Conservation (phyloP, 1,140 invertebrate species). For the Apolygus lucorum region DNA sequence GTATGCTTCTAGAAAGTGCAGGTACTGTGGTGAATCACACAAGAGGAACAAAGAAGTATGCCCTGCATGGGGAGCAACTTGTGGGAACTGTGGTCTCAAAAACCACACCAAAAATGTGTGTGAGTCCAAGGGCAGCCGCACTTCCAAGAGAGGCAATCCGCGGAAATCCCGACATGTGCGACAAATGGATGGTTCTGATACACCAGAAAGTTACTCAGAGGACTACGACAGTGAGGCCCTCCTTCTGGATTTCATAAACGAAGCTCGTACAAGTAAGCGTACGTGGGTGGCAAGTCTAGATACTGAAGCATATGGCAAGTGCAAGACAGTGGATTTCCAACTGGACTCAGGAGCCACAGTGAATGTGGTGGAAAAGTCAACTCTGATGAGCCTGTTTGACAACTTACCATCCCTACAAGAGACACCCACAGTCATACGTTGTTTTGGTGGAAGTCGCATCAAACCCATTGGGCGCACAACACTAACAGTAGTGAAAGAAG, state of each 20-base stretch:
- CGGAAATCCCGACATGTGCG: too few relatives aligned
- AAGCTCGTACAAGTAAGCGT: not conserved
- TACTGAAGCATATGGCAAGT: not conserved
- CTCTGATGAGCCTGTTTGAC: not conserved
- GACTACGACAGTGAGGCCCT: not conserved
- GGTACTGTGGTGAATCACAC: not conserved
- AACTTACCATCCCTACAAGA: not conserved
- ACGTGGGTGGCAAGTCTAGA: not conserved
- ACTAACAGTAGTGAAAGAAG: not conserved
- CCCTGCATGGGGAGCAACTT: not conserved
- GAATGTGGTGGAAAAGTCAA: not conserved
- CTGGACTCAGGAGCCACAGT: slow-evolving; percentile 32
- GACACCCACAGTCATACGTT: not conserved
- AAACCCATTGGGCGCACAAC: too few relatives aligned
- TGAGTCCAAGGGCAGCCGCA: not conserved
- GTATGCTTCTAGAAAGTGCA: too few relatives aligned
- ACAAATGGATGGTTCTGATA: not conserved
- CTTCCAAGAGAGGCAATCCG: too few relatives aligned
- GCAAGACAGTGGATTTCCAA: slow-evolving; percentile 14
- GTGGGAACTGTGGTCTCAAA: not conserved
- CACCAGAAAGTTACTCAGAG: not conserved
- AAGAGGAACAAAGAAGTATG: not conserved
- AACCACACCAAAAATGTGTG: not conserved
- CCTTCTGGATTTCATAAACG: not conserved
- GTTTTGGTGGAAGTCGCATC: not conserved